Percentiles rank a stretch among this genome's conserved stretches.
phyloP scores from a whole-genome alignment of 2,888 invertebrate genomes.

The Emmelina monodactyla region DNA sequence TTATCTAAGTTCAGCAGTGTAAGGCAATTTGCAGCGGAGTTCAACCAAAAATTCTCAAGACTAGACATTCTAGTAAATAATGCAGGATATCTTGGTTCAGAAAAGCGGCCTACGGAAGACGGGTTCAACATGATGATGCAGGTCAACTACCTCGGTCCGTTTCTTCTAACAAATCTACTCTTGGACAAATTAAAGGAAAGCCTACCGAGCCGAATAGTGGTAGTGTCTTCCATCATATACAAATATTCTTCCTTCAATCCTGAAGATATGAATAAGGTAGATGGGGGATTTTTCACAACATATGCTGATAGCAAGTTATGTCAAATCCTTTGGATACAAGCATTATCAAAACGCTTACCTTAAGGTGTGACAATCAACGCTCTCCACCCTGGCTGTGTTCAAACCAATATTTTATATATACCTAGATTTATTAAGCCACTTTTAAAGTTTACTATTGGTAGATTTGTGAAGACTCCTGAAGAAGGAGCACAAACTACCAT shows the following conservation, averaged over 20 bases:
- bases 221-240: constrained; percentile 43
- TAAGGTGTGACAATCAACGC: constrained; percentile 77
- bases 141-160: constrained; percentile 75
- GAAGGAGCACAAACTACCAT: constrained; percentile 84
- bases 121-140: constrained; percentile 70
- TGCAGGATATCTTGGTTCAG: constrained; percentile 55
- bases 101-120: constrained; percentile 55
- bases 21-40: constrained; percentile 67
- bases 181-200: constrained; percentile 48
- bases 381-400: constrained; percentile 84
- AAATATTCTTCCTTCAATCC: constrained; percentile 53
- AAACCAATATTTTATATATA: constrained; percentile 77
- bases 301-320: constrained; percentile 49
- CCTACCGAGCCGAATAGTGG: constrained; percentile 45
- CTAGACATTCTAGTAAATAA: constrained; percentile 72
- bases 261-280: constrained; percentile 20
- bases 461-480: constrained; percentile 71
- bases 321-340: constrained; percentile 44
- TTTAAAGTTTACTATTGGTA: constrained; percentile 59
- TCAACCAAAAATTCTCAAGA: constrained; percentile 52
- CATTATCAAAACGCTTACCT: constrained; percentile 39
- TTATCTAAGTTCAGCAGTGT: constrained; percentile 57
- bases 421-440: constrained; percentile 46
- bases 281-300: constrained; percentile 28
- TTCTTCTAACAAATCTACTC: constrained; percentile 74